Evolutionary conservation across 2,888 invertebrate genomes (phyloP), one percentile per base, ranked within the genome.

Genomic region (Ctenicera cuprea): DNA sequence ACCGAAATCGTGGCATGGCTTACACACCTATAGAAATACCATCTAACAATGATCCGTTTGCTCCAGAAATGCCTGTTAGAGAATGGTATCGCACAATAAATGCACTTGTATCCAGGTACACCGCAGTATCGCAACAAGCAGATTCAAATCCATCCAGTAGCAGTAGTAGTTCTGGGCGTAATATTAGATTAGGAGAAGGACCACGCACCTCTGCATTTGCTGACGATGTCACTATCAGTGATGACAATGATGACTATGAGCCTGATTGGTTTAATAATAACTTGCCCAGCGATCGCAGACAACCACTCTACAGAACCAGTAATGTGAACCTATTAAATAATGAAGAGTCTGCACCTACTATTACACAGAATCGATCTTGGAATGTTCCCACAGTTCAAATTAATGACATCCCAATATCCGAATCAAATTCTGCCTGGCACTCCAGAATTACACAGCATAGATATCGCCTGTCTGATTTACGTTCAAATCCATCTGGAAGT

Each of bases 321-420:
- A 79, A 79, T 45, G 76, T 78, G 3, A 78, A 80, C 67, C 54
- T 79, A 9, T 69, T 80, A 50, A 76, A 79, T 74, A 77, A 73
- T 59, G 78, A 77, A 30, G 79, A 78, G 14, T 61, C 77, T 4
- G 62, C 68, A 26, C 30, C 74, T 0, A 37, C 63, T 0, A 43
- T 14, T 5, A 22, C 66, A 12, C 71, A 75, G 52, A 78, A 65
- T 66, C 63, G 76, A 14, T 43, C 71, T 9, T 80, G 80, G 79
- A 80, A 78, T 64, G 88, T 91, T 79, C 92, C 92, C 1, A 85
- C 89, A 11, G 89, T 92, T 80, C 91, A 90, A 78, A 90, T 92
- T 37, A 92, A 91, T 77, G 91, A 92, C 79, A 87, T 90, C n/a
- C 89, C 89, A 0, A 84, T 89, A 0, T 83, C 85, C 11, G 88